Evolutionary conservation across 2,888 invertebrate species (phyloP).

Genomic region (Psylliodes chrysocephalus): DNA sequence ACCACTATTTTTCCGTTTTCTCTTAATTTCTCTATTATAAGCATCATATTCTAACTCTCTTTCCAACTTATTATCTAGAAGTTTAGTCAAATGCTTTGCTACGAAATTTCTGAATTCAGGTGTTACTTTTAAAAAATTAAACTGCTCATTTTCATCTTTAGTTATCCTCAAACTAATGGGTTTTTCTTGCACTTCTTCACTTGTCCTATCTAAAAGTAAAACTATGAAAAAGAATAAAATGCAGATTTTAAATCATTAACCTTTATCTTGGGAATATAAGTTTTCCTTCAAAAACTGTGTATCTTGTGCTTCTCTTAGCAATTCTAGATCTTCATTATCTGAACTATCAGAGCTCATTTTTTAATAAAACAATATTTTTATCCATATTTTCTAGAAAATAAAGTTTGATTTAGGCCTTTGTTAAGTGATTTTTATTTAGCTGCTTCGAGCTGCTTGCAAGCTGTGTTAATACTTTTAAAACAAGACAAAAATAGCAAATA

Average conservation of each 20-base stretch:
- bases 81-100: constrained; percentile 65
- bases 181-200: constrained; percentile 8
- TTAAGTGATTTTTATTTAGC: background rate
- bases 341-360: constrained; percentile 58
- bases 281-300: constrained; percentile 64
- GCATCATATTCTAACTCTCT: constrained; percentile 55
- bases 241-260: constrained; percentile 35
- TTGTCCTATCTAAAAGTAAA: constrained; percentile 29
- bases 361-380: constrained; percentile 1
- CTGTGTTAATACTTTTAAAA: background rate
- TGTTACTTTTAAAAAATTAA: constrained; percentile 67
- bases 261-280: constrained; percentile 50
- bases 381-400: constrained; percentile 18
- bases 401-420: background rate
- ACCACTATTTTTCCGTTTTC: constrained; percentile 35
- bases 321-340: constrained; percentile 58
- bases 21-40: constrained; percentile 17
- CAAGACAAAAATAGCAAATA: background rate
- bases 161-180: constrained; percentile 50
- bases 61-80: constrained; percentile 59
- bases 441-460: background rate
- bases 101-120: constrained; percentile 67
- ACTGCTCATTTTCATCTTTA: constrained; percentile 65
- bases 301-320: constrained; percentile 66
- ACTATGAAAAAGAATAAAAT: constrained; percentile 7